Conservation (phyloP, 2,797 vertebrate genomes). For the Anguilla megastoma region DNA sequence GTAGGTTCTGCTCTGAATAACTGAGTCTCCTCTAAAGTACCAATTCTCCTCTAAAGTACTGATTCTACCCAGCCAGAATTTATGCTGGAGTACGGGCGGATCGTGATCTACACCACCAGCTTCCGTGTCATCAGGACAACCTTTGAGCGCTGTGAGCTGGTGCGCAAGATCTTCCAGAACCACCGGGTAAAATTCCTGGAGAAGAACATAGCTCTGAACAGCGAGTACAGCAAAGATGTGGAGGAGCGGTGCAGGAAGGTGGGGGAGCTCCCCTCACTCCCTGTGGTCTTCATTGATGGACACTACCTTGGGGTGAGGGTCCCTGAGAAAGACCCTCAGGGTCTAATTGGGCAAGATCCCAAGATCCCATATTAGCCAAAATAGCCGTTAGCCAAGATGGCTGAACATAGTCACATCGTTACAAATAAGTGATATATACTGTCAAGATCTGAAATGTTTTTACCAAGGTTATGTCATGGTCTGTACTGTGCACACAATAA, state of each 20-base stretch:
- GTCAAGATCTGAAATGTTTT: neutral
- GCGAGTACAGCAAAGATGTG: conserved; percentile 90
- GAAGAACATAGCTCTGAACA: conserved; percentile 94
- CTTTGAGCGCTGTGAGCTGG: conserved; percentile 94
- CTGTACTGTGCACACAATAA: neutral
- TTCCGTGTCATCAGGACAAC: conserved; percentile 95
- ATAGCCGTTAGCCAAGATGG: neutral
- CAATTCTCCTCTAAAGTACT: conserved; percentile 2
- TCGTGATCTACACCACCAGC: conserved; percentile 96
- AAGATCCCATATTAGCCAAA: neutral
- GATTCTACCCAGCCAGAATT: conserved; percentile 20
- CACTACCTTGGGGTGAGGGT: conserved; percentile 89
- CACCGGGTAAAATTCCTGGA: conserved; percentile 94
- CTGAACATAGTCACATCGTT: neutral
- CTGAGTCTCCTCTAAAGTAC: neutral
- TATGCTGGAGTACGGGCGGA: conserved; percentile 84
- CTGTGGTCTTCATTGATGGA: conserved; percentile 96
- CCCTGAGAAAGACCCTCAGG: neutral
- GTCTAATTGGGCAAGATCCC: neutral
- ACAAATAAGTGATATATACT: neutral
- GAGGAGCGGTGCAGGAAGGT: conserved; percentile 87
- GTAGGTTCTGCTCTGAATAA: neutral
- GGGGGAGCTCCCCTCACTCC: conserved; percentile 85
- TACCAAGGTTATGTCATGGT: neutral
- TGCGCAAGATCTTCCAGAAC: conserved; percentile 98